phyloP scores from a whole-genome alignment of 1,140 invertebrate genomes.

The Rhagoletis pomonella region DNA sequence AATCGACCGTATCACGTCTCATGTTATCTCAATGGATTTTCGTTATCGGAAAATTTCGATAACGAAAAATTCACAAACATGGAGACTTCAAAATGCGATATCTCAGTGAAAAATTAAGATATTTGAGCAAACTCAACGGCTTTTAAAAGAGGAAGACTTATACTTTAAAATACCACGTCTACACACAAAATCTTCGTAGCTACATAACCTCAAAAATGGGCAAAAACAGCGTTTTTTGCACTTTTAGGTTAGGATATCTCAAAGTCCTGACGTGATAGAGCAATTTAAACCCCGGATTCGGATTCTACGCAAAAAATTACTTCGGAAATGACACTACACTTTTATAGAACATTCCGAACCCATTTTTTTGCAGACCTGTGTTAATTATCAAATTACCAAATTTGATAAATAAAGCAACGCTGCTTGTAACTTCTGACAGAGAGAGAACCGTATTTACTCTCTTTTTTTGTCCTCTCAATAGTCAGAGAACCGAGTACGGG shows the following conservation, averaged over 20 bases:
- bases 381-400: too few species aligned
- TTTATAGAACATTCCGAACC: too few species aligned
- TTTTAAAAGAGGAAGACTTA: conserved; percentile 4
- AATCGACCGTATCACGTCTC: background rate
- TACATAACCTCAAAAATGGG: background rate
- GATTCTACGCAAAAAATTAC: conserved; percentile 4
- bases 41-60: conserved; percentile 52
- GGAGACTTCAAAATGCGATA: background rate
- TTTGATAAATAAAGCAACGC: too few species aligned
- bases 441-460: too few species aligned
- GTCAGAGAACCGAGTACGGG: too few species aligned
- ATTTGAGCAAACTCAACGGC: conserved; percentile 58
- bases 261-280: conserved; percentile 9
- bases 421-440: too few species aligned
- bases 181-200: background rate
- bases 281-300: conserved; percentile 2
- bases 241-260: conserved; percentile 42
- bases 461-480: too few species aligned
- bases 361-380: too few species aligned
- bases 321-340: conserved; percentile 3
- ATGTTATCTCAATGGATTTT: conserved; percentile 42
- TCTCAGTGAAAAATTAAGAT: conserved; percentile 57
- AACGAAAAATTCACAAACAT: conserved; percentile 14
- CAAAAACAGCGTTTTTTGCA: conserved; percentile 25
- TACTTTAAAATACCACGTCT: background rate